These are phyloP conservation scores for Ichneumoninae sp. DNA, from an alignment of 2,888 invertebrate species.

Conservation along the genomic window DNA sequence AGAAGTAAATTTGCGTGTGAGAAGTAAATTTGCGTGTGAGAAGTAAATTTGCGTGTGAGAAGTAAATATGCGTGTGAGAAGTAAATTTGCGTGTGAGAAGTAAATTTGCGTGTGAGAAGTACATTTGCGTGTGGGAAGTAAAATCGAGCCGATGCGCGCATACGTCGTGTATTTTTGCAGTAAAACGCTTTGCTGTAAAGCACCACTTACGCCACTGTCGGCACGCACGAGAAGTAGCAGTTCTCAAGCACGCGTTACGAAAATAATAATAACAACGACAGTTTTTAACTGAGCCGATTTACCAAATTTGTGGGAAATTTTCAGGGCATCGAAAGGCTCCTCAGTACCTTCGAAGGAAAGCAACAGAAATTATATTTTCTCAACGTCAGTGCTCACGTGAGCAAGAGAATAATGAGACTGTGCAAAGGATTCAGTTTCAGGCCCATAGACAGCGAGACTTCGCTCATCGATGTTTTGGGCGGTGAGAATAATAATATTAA, in stretches of 20 bases:
- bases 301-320: conserved; percentile 61
- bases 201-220: no score
- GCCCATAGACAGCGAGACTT: conserved; percentile 73
- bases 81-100: no score
- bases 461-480: conserved; percentile 69
- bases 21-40: no score
- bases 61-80: no score
- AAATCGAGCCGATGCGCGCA: no score
- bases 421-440: conserved; percentile 66
- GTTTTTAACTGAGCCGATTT: not conserved
- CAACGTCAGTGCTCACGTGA: conserved; percentile 81
- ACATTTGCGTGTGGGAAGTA: no score
- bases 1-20: no score
- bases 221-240: no score
- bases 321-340: conserved; percentile 87
- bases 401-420: conserved; percentile 74
- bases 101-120: no score
- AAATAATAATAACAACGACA: not conserved
- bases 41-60: no score
- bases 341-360: conserved; percentile 85
- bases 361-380: conserved; percentile 85
- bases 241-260: not conserved
- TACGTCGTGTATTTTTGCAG: no score
- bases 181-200: no score
- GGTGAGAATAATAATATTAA: conserved; percentile 54